These are phyloP conservation scores for Enoplosus armatus DNA, from an alignment of 2,797 vertebrate species.

Conservation along the genomic window DNA sequence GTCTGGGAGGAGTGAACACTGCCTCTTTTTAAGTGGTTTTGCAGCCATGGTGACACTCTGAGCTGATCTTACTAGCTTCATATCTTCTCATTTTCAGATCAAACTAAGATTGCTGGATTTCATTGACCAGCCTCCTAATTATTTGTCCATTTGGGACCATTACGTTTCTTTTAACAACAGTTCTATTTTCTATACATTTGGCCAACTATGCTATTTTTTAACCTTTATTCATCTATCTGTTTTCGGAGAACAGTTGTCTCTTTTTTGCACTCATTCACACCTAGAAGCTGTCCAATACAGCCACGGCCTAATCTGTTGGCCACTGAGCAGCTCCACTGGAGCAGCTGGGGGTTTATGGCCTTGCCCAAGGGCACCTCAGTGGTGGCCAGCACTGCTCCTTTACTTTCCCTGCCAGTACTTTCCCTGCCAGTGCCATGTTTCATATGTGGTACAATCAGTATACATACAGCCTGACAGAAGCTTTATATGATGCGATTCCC, in stretches of 20 bases:
- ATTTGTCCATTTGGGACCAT: background rate
- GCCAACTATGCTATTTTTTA: background rate
- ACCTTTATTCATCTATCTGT: background rate
- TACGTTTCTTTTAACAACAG: too few relatives aligned
- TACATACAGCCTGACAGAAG: background rate
- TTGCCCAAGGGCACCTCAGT: conserved; percentile 22
- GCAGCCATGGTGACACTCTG: conserved; percentile 51
- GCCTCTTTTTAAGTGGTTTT: conserved; percentile 67
- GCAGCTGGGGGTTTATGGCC: conserved; percentile 11
- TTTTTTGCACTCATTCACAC: background rate
- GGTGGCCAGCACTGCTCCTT: background rate
- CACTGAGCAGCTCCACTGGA: background rate
- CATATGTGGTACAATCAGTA: background rate
- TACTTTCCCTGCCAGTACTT: conserved; percentile 1
- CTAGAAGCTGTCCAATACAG: background rate
- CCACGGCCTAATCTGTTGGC: background rate
- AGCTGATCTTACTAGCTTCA: conserved; percentile 51
- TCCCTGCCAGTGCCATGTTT: background rate
- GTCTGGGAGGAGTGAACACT: conserved; percentile 60
- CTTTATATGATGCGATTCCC: background rate
- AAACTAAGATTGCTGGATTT: conserved; percentile 18
- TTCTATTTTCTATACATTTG: background rate
- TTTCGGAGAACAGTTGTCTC: background rate
- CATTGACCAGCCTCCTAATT: background rate
- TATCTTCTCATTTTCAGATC: conserved; percentile 28